A percentile compares a stretch with the other conserved stretches of the same genome.
phyloP scores from a whole-genome alignment of 1,140 invertebrate genomes.

The Dufourea novaeangliae region DNA sequence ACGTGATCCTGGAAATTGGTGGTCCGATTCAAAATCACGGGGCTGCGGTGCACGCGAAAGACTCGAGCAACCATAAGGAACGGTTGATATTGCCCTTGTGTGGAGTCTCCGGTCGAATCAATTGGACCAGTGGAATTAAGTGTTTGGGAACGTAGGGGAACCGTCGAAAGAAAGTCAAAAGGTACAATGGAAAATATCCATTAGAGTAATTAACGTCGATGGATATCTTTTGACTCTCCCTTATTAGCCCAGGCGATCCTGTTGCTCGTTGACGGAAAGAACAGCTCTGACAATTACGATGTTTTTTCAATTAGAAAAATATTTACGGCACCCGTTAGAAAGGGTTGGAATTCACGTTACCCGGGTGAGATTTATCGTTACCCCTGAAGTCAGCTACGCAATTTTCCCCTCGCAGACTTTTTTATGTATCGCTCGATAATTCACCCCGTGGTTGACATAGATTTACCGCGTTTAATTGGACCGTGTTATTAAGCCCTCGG shows the following conservation, averaged over 20 bases:
- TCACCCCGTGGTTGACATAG: background rate
- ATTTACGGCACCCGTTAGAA: background rate
- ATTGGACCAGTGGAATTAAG: no score
- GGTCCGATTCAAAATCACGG: background rate
- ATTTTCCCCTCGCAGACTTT: background rate
- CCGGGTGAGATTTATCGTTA: background rate
- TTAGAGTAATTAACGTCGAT: no score
- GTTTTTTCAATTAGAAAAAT: background rate
- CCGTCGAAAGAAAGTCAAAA: no score
- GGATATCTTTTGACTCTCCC: no score
- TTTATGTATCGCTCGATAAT: background rate
- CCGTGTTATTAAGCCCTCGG: background rate
- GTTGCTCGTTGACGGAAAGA: no score
- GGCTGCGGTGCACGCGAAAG: no score
- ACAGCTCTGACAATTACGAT: no score
- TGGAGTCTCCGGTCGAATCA: constrained; percentile 13
- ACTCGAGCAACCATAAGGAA: no score
- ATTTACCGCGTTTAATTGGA: background rate
- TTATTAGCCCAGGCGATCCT: no score
- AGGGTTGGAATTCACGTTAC: background rate
- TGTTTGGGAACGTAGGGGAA: no score
- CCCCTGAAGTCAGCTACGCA: background rate
- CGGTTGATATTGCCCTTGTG: no score
- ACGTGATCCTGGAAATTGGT: constrained; percentile 13
- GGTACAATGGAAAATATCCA: no score